Conservation (phyloP, 2,113 vertebrate genomes). For the Myrmecobius fasciatus region DNA sequence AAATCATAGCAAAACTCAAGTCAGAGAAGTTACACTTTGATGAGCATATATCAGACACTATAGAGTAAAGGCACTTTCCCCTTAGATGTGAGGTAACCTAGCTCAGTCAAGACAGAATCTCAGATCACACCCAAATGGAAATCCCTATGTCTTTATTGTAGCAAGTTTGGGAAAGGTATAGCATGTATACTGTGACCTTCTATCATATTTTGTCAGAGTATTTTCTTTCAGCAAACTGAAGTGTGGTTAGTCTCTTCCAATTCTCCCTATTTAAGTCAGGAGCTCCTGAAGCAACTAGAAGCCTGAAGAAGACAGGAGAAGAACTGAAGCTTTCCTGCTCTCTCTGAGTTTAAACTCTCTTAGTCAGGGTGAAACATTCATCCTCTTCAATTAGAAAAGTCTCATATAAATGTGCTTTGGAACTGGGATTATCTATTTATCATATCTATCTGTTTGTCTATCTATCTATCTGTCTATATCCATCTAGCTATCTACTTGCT, state of each 20-base stretch:
- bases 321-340: not conserved
- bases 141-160: not conserved
- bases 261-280: not conserved
- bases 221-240: not conserved
- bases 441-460: not conserved
- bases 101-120: not conserved
- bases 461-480: too few species aligned
- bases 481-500: too few species aligned
- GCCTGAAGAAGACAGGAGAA: not conserved
- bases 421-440: not conserved
- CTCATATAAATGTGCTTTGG: not conserved
- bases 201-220: not conserved
- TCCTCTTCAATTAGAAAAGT: not conserved
- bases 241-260: not conserved
- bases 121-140: not conserved
- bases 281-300: not conserved
- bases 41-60: not conserved
- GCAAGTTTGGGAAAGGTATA: not conserved
- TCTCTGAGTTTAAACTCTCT: not conserved
- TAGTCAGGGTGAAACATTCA: not conserved
- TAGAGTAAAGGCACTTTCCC: not conserved
- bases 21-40: not conserved
- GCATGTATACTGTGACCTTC: not conserved
- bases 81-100: not conserved
- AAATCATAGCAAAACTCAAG: not conserved